Conservation (phyloP, 2,888 invertebrate genomes). For the Napeogenes inachia region DNA sequence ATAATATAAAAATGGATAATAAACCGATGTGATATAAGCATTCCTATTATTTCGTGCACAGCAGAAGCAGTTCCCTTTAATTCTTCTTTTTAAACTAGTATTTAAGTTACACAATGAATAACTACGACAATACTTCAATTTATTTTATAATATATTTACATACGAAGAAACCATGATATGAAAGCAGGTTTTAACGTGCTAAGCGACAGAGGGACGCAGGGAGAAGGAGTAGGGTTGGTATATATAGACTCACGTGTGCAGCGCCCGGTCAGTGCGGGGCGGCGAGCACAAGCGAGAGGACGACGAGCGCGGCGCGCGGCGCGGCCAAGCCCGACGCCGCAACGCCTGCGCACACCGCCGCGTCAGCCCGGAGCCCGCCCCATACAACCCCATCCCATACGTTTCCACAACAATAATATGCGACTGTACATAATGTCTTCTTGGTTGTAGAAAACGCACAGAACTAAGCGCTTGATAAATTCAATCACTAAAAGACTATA, state of each 20-base stretch:
- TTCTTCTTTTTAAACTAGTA: too few relatives aligned
- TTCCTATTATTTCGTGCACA: too few relatives aligned
- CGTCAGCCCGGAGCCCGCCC: conserved; percentile 40
- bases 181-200: conserved; percentile 19
- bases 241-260: conserved; percentile 65
- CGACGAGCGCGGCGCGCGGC: conserved; percentile 60
- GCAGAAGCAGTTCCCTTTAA: too few relatives aligned
- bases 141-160: not conserved
- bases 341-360: conserved; percentile 67
- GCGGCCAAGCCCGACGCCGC: conserved; percentile 59
- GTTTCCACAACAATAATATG: conserved; percentile 14
- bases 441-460: conserved; percentile 17
- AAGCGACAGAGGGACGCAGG: conserved; percentile 29
- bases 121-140: too few relatives aligned
- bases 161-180: not conserved
- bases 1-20: too few relatives aligned
- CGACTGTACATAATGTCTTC: not conserved
- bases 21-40: too few relatives aligned
- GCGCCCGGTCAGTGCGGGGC: conserved; percentile 72
- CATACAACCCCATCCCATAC: conserved; percentile 30
- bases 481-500: conserved; percentile 15
- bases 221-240: conserved; percentile 32
- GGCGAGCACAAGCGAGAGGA: conserved; percentile 63
- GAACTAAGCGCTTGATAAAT: conserved; percentile 21
- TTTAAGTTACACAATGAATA: too few relatives aligned